Conservation (phyloP, 1,140 invertebrate species). For the Thalassaphorura encarpata region DNA sequence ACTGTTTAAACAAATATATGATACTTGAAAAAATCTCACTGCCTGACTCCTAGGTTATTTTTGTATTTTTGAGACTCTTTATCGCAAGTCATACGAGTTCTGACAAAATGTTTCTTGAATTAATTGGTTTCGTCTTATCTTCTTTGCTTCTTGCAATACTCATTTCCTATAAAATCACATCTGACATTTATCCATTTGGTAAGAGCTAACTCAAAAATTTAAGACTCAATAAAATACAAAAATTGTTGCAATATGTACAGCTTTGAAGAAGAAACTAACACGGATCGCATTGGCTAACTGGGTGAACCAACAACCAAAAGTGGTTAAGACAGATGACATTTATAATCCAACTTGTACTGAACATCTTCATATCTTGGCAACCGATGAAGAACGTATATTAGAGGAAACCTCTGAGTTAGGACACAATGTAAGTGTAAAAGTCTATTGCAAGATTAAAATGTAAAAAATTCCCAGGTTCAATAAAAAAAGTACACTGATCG, state of each 20-base stretch:
- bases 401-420: conserved; percentile 4
- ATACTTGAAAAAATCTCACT: too few species aligned
- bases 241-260: conserved; percentile 4
- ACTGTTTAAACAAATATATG: too few species aligned
- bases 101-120: conserved; percentile 9
- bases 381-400: conserved; percentile 1
- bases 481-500: neutral
- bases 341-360: conserved; percentile 3
- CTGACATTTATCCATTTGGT: conserved; percentile 22
- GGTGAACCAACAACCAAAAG: conserved; percentile 5
- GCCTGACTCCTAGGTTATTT: too few species aligned
- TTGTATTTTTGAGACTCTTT: too few species aligned
- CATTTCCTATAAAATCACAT: conserved; percentile 10
- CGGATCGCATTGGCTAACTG: conserved; percentile 16
- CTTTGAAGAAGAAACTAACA: conserved; percentile 11
- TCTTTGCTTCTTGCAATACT: conserved; percentile 10
- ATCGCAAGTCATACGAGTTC: too few species aligned
- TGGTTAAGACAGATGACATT: neutral
- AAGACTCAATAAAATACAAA: neutral
- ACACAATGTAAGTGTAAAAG: neutral
- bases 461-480: neutral
- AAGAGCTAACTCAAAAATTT: neutral
- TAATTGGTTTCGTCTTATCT: conserved; percentile 14
- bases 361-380: conserved; percentile 8
- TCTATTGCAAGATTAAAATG: neutral